Conservation (phyloP, 2,797 vertebrate species). For the Gallirallus australis region DNA sequence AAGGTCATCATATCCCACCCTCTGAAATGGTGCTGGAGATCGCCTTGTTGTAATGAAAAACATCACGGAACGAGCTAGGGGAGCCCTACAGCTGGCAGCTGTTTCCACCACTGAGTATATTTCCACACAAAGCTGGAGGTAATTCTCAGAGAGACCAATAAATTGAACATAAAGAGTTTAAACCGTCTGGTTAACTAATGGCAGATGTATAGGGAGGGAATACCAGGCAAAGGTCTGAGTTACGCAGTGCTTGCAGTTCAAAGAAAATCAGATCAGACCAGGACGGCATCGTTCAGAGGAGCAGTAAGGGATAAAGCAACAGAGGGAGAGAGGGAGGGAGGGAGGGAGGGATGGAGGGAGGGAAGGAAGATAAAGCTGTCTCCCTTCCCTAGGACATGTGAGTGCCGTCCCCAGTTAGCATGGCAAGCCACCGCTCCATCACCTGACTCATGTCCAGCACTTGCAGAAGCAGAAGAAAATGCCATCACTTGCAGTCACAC, state of each 20-base stretch:
- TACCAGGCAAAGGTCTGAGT: neutral
- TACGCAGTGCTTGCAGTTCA: neutral
- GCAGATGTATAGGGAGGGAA: constrained; percentile 36
- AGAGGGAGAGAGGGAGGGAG: neutral
- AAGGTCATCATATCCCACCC: neutral
- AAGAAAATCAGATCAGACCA: constrained; percentile 11
- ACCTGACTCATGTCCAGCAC: neutral
- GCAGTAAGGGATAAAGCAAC: neutral
- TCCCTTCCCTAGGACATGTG: neutral
- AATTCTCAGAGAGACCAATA: constrained; percentile 34
- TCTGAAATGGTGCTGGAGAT: neutral
- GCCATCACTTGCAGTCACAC: rapidly evolving
- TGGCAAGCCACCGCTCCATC: rapidly evolving
- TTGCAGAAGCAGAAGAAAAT: neutral
- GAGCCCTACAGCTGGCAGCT: neutral
- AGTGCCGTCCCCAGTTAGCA: neutral
- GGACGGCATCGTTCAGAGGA: neutral
- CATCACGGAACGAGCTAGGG: neutral
- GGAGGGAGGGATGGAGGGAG: neutral
- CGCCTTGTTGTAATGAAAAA: neutral
- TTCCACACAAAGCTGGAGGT: constrained; percentile 33
- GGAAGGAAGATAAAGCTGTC: neutral
- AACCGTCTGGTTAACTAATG: neutral
- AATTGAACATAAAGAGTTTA: constrained; percentile 22
- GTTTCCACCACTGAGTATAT: neutral